phyloP scores from a whole-genome alignment of 2,113 vertebrate genomes.

The Orientallactaga bullata region DNA sequence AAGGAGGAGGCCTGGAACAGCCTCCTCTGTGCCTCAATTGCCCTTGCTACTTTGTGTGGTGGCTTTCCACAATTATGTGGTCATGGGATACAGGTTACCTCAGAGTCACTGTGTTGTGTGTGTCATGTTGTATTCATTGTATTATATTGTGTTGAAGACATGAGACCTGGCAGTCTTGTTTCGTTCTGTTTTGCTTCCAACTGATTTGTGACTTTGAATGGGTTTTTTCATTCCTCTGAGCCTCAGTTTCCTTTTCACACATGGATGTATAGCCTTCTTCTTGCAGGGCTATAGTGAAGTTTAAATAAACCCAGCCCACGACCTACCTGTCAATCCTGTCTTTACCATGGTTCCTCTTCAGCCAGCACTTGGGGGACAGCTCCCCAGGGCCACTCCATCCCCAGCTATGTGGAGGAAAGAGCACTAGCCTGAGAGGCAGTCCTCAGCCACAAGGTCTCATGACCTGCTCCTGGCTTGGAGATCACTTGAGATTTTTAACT shows the following conservation, averaged over 20 bases:
- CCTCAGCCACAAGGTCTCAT: background rate
- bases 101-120: background rate
- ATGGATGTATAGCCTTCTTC: background rate
- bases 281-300: background rate
- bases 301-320: background rate
- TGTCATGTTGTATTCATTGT: background rate
- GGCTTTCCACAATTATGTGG: background rate
- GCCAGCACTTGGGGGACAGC: too few relatives aligned
- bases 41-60: background rate
- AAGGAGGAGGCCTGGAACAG: background rate
- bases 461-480: background rate
- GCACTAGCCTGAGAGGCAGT: background rate
- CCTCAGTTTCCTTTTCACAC: background rate
- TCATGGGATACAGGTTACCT: background rate
- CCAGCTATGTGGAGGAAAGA: background rate
- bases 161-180: background rate
- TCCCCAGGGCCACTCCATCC: background rate
- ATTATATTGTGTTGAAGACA: background rate
- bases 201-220: background rate
- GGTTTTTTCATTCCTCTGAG: background rate
- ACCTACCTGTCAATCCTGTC: background rate
- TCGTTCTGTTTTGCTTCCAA: background rate
- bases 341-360: background rate
- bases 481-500: conserved; percentile 5
- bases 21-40: background rate